phyloP scores from a whole-genome alignment of 2,113 vertebrate genomes.

The Actinemys pallida region DNA sequence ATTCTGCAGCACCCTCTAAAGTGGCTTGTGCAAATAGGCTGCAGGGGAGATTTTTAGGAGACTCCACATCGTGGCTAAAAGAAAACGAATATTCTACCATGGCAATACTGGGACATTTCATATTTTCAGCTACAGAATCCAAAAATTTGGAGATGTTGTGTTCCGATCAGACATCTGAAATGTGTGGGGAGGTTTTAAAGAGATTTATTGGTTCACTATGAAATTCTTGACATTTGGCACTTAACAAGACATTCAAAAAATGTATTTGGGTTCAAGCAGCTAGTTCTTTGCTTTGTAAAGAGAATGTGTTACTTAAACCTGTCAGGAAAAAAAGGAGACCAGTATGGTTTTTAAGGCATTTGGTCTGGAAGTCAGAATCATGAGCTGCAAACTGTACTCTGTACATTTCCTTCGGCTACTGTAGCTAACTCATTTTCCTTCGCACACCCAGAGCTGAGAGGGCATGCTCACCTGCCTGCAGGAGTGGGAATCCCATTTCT shows the following conservation, averaged over 20 bases:
- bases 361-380: constrained; percentile 41
- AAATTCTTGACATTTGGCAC: constrained; percentile 32
- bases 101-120: fast-evolving
- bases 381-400: background rate
- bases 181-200: background rate
- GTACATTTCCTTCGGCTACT: constrained; percentile 23
- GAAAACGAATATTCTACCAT: background rate
- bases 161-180: background rate
- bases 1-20: background rate
- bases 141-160: constrained; percentile 10
- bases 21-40: fast-evolving
- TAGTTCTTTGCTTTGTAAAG: background rate
- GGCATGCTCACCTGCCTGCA: background rate
- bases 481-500: background rate
- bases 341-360: constrained; percentile 8
- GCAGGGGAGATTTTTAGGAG: background rate
- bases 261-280: background rate
- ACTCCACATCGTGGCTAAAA: fast-evolving
- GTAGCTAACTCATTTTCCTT: background rate
- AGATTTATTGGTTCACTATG: constrained; percentile 49
- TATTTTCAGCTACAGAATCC: background rate
- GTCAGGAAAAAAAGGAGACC: constrained; percentile 38
- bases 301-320: constrained; percentile 19
- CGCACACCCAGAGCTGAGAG: background rate
- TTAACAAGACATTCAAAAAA: constrained; percentile 25